Percentiles rank a stretch among this genome's conserved stretches.
Conservation (phyloP, 2,113 vertebrate species). For the Bucco capensis region DNA sequence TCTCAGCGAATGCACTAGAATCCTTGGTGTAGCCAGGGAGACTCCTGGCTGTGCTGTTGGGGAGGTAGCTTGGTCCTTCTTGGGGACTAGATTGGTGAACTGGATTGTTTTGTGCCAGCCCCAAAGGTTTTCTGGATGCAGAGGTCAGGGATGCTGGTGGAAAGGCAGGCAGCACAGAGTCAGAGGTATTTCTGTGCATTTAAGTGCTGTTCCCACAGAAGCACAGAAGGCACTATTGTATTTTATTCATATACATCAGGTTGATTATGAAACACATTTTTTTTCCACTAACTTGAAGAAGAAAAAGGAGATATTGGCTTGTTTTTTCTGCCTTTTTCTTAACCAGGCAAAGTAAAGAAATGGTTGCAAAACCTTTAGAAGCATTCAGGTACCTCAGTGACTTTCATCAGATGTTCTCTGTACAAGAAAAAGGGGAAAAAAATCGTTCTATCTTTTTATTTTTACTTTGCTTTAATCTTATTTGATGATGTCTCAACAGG, state of each 20-base stretch:
- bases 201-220: slow-evolving; percentile 47
- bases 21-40: not conserved
- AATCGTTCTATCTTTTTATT: slow-evolving; percentile 91
- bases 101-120: not conserved
- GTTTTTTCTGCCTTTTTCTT: slow-evolving; percentile 74
- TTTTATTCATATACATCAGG: slow-evolving; percentile 73
- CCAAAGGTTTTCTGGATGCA: not conserved
- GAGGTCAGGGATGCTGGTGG: not conserved
- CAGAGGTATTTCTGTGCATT: not conserved
- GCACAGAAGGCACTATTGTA: slow-evolving; percentile 59
- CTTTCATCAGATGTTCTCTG: slow-evolving; percentile 90
- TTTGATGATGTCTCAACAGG: slow-evolving; percentile 99
- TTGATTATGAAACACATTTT: slow-evolving; percentile 72
- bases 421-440: slow-evolving; percentile 76
- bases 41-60: not conserved
- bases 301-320: slow-evolving; percentile 64
- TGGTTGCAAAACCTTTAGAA: slow-evolving; percentile 81
- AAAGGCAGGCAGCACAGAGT: not conserved
- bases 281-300: slow-evolving; percentile 68
- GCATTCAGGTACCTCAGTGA: slow-evolving; percentile 78
- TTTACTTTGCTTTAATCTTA: slow-evolving; percentile 98
- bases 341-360: slow-evolving; percentile 79
- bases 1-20: not conserved
- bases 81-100: not conserved
- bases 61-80: not conserved